A percentile compares a stretch with the other conserved stretches of the same genome.
Conservation (phyloP, 2,113 vertebrate species). For the Osmerus eperlanus region DNA sequence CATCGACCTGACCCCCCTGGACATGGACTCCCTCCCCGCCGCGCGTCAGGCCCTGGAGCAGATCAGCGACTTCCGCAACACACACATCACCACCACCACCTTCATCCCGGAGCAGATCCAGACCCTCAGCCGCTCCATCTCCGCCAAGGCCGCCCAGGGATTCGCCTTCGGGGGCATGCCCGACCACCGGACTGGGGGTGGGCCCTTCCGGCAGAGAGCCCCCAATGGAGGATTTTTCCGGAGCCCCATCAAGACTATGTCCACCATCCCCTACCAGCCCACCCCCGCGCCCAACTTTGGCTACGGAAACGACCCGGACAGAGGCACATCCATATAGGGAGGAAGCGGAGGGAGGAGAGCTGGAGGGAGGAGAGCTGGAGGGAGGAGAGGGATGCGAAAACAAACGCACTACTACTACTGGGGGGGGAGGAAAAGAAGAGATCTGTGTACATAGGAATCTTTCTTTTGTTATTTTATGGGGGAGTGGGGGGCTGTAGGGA, state of each 20-base stretch:
- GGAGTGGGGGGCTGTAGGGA: slow-evolving; percentile 15
- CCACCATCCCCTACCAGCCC: slow-evolving; percentile 96
- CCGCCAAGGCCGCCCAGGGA: slow-evolving; percentile 94
- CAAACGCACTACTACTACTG: slow-evolving; percentile 38
- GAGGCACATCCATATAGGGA: slow-evolving; percentile 96
- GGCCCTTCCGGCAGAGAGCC: slow-evolving; percentile 94
- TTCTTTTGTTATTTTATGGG: slow-evolving; percentile 52
- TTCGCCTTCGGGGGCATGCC: slow-evolving; percentile 91
- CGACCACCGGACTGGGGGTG: slow-evolving; percentile 92
- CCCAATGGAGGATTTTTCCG: slow-evolving; percentile 98
- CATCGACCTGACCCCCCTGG: slow-evolving; percentile 96
- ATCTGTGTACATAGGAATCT: slow-evolving; percentile 72
- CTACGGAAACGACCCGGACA: slow-evolving; percentile 94
- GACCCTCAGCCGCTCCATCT: slow-evolving; percentile 97
- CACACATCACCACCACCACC: slow-evolving; percentile 98
- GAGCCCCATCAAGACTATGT: slow-evolving; percentile 99
- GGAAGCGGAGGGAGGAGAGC: slow-evolving; percentile 6
- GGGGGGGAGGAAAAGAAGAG: slow-evolving; percentile 23
- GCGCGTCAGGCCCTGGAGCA: slow-evolving; percentile 97
- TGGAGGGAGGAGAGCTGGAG: slow-evolving; percentile 24
- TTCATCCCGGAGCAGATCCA: slow-evolving; percentile 99
- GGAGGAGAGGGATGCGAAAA: slow-evolving; percentile 30
- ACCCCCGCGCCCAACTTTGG: slow-evolving; percentile 96
- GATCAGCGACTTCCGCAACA: slow-evolving; percentile 99
- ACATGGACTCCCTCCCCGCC: slow-evolving; percentile 96